Conservation (phyloP, 2,888 invertebrate species). For the Leptogaster cylindrica region DNA sequence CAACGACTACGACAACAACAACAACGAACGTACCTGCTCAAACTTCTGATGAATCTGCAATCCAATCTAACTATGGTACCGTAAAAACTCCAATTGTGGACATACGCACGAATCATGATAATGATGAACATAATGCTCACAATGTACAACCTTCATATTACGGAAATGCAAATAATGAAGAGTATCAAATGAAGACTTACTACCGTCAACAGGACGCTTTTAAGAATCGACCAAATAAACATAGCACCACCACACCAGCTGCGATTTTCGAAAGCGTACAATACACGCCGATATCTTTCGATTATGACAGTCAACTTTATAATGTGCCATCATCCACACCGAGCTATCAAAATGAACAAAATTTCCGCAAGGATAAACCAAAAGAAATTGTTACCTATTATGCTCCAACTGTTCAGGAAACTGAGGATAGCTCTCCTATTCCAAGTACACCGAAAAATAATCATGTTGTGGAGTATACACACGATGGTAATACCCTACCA, state of each 20-base stretch:
- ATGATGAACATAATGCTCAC: constrained; percentile 29
- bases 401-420: constrained; percentile 21
- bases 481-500: constrained; percentile 50
- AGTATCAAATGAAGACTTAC: constrained; percentile 60
- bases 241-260: constrained; percentile 49
- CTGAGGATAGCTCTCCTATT: constrained; percentile 28
- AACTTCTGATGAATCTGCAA: not conserved
- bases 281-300: constrained; percentile 55
- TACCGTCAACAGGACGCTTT: constrained; percentile 60
- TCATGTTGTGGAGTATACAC: constrained; percentile 49
- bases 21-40: constrained; percentile 55
- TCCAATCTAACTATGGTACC: not conserved
- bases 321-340: constrained; percentile 50
- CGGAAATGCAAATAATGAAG: constrained; percentile 52
- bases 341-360: constrained; percentile 49
- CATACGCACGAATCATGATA: constrained; percentile 48
- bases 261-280: constrained; percentile 56
- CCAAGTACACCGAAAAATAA: constrained; percentile 1
- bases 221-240: constrained; percentile 56
- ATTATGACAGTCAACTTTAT: constrained; percentile 52
- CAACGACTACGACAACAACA: constrained; percentile 63
- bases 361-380: constrained; percentile 49
- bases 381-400: constrained; percentile 56
- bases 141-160: constrained; percentile 48
- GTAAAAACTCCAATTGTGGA: not conserved